Base-by-base conservation (phyloP, 2,888 invertebrate genomes). In the Odontocerum albicorne region DNA sequence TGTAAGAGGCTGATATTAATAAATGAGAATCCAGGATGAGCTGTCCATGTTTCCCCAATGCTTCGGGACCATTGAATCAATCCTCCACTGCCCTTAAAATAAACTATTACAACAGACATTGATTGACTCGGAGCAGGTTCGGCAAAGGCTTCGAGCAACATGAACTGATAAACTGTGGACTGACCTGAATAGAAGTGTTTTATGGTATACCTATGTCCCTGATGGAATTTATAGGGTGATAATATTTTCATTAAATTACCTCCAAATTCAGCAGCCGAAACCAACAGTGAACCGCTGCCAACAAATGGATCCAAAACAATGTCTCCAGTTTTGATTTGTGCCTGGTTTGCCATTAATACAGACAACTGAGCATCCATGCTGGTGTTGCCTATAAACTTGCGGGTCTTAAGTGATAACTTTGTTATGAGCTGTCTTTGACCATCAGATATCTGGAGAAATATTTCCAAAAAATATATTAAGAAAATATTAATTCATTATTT, bases 341-440 rank as follows among this genome's bases (percentile, higher is more conserved):
- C 96, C 73, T 97, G 89, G 75, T 99, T 99, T 0, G 96, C 92
- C 96, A 97, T 97, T 49, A 99, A 75, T 42, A 99, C 73, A 0
- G 97, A 89, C 4, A 99, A 76, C 65, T 92, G 91, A 0, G 98
- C 90, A 70, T 99, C 98, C 99, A 99, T 99, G 63, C 94, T 95
- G 0, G 99, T 99, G 71, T 98, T 99, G 10, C 96, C 96, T 65
- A 99, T 97, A 71, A 98, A 99, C 71, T 90, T 90, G 1, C 99
- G 83, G 38, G 85, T 88, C 72, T 95, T 95, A 22, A 99, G 71
- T 0, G 94, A 92, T 61, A 93, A 84, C 45, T 84, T 82, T 57
- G 86, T 81, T 47, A 96, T 90, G 10, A 90, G 73, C 60, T 90
- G 85, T 16, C 96, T 80, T 66, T 93, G 90, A 0, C 97, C 96